Base-by-base conservation (phyloP, 2,888 invertebrate species). In the Dascillus cervinus region DNA sequence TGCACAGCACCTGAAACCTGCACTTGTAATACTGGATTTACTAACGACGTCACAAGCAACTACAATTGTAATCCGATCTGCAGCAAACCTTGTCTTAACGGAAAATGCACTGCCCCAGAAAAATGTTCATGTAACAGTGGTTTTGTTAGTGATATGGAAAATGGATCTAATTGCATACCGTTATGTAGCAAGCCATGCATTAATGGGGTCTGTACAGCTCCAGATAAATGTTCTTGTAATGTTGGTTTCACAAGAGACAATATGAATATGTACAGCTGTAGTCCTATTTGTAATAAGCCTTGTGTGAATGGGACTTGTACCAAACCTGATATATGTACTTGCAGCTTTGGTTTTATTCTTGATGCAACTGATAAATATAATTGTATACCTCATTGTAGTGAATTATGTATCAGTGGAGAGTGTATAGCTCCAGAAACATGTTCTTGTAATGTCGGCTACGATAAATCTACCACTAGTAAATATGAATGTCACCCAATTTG, bases 21-120 rank as follows among this genome's bases (percentile, higher is more conserved):
- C 34, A 40, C 47, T 10, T 77, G 77, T 42, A 68, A 70, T 30
- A 39, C 61, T n/a, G 77, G 77, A 20, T 75, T 71, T 33, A 42
- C 63, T 1, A 33, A 51, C 13, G 72, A 75, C 40, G 60, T 39
- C 9, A 47, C 50, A 2, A 8, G 34, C 4, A 55, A 50, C 9
- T 11, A 33, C 1, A 11, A 26, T 10, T 38, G 38, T 25, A 23
- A 24, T 11, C 20, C 34, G 2, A 9, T 34, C 2, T 38, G 38
- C 15, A 17, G 12, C 5, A 27, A 21, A 10, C 4, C 22, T 3
- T 38, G 38, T 22, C 1, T 11, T n/a, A 35, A 35, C 22, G 41
- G 25, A 4, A 30, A 10, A 21, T 38, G 38, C 69, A 69, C 35
- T 45, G 47, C 44, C 0, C 56, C 59, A 0, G 41, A 56, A 6